These are phyloP conservation scores for Gymnarchus niloticus DNA, from an alignment of 2,113 vertebrate species.

Conservation along the genomic window DNA sequence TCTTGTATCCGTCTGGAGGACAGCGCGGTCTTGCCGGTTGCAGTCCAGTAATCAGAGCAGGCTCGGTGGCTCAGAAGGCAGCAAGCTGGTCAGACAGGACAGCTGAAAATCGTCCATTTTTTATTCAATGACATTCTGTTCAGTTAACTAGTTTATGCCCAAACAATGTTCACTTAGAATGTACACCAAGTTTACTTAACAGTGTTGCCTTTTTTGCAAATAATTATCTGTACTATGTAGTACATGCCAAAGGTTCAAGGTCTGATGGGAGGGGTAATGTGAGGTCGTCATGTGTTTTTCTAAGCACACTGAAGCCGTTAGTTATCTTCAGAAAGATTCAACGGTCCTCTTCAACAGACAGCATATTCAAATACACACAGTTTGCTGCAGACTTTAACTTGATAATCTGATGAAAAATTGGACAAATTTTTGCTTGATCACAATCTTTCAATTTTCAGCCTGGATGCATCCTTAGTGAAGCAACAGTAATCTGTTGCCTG, in stretches of 20 bases:
- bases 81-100: too few species aligned
- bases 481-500: not conserved
- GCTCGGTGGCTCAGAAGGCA: too few species aligned
- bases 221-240: not conserved
- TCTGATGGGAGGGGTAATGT: not conserved
- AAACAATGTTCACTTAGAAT: not conserved
- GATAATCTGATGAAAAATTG: too few species aligned
- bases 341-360: too few species aligned
- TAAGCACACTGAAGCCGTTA: not conserved
- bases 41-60: too few species aligned
- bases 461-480: too few species aligned
- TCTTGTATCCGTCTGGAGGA: too few species aligned
- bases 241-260: not conserved
- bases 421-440: too few species aligned
- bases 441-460: not conserved
- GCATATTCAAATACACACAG: not conserved
- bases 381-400: too few species aligned
- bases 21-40: too few species aligned
- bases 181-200: not conserved
- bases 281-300: not conserved
- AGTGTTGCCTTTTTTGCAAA: not conserved
- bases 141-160: not conserved
- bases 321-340: not conserved
- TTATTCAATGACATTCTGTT: not conserved
- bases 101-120: too few species aligned